A percentile compares a stretch with the other conserved stretches of the same genome.
These are phyloP conservation scores for Mustela lutreola DNA, from an alignment of 2,113 vertebrate genomes.

Conservation along the genomic window DNA sequence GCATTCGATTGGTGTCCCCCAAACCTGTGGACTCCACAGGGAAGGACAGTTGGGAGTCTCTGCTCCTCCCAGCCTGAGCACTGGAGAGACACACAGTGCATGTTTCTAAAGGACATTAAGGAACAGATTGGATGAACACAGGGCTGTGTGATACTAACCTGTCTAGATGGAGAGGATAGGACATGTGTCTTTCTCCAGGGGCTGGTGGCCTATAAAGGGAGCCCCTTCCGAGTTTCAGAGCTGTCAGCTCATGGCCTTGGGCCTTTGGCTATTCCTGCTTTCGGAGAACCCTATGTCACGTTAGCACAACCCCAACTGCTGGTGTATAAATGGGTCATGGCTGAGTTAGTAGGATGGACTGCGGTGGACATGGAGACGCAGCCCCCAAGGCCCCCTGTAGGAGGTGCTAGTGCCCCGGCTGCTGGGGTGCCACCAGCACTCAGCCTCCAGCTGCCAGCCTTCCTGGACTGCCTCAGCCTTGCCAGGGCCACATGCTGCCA, in stretches of 20 bases:
- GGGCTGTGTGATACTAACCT: background rate
- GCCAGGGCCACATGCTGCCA: background rate
- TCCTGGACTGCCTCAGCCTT: background rate
- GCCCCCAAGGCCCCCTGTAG: background rate
- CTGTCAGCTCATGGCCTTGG: background rate
- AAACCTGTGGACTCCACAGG: background rate
- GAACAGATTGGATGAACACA: background rate
- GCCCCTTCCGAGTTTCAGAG: background rate
- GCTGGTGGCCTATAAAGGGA: background rate
- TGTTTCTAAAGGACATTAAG: background rate
- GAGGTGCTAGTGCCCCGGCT: background rate
- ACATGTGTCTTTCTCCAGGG: background rate
- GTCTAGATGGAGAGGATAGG: no score
- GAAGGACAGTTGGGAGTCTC: background rate
- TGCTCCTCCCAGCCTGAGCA: background rate
- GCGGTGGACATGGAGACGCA: background rate
- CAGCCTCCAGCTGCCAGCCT: no score
- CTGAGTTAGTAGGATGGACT: background rate
- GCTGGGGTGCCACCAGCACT: background rate
- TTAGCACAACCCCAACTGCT: background rate
- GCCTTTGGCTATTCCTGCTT: background rate
- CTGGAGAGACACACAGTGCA: rapidly evolving
- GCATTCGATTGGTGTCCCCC: background rate
- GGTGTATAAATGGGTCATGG: background rate
- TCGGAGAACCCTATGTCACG: background rate